phyloP scores from a whole-genome alignment of 2,888 invertebrate species.

The Mythimna albipuncta region DNA sequence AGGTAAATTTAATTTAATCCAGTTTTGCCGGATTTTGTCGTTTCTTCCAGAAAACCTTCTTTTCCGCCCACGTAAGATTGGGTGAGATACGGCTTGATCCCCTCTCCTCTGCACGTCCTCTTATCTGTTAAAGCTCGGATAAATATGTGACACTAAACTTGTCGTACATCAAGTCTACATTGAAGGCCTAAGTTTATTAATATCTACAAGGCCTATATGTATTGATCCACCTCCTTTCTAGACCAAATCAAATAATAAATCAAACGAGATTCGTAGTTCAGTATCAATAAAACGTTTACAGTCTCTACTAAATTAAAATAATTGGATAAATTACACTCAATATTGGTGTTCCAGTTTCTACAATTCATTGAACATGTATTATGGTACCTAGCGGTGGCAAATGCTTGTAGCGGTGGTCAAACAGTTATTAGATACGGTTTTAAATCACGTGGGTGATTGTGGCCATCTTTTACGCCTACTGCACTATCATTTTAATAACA shows the following conservation, averaged over 20 bases:
- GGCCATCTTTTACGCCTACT: slow-evolving; percentile 48
- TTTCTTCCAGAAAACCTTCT: neutral
- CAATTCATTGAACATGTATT: slow-evolving; percentile 46
- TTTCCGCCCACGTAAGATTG: neutral
- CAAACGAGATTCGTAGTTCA: slow-evolving; percentile 14
- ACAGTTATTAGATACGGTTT: slow-evolving; percentile 56
- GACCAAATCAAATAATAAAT: slow-evolving; percentile 33
- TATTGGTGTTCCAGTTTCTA: slow-evolving; percentile 47
- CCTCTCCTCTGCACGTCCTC: neutral
- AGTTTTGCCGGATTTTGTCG: no score
- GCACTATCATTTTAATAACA: slow-evolving; percentile 47
- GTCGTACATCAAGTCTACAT: slow-evolving; percentile 4
- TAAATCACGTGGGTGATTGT: slow-evolving; percentile 57
- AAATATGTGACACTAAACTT: slow-evolving; percentile 8
- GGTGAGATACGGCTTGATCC: neutral
- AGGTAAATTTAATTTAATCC: neutral
- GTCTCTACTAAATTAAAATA: slow-evolving; percentile 30
- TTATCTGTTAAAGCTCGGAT: neutral
- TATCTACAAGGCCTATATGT: slow-evolving; percentile 15
- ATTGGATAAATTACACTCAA: slow-evolving; percentile 40
- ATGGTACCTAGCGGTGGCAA: slow-evolving; percentile 5
- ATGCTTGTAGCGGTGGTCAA: slow-evolving; percentile 37
- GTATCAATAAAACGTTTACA: slow-evolving; percentile 13
- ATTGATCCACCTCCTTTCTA: slow-evolving; percentile 25
- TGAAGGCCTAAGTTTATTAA: slow-evolving; percentile 17